Evolutionary conservation across 2,113 vertebrate species (phyloP).

Genomic region (Scomber scombrus): DNA sequence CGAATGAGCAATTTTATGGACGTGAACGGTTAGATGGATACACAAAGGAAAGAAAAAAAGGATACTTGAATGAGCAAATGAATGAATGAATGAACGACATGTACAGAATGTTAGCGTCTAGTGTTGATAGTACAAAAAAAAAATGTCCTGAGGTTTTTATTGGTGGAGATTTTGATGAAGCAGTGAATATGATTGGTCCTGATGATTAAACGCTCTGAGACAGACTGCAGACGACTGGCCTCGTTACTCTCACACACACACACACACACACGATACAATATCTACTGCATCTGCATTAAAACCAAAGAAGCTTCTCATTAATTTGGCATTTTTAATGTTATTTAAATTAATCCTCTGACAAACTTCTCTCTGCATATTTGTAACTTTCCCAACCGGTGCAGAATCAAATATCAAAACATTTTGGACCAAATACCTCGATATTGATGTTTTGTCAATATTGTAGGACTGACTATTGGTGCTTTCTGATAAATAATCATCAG

Average conservation of each 20-base stretch:
- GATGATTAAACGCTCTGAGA: conserved; percentile 79
- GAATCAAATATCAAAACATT: too few relatives aligned
- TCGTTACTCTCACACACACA: conserved; percentile 37
- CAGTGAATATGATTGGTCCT: conserved; percentile 65
- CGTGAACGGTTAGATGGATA: conserved; percentile 22
- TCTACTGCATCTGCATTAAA: background rate
- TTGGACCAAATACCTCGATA: too few relatives aligned
- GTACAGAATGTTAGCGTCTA: conserved; percentile 56
- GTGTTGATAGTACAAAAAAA: background rate
- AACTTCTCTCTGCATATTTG: too few relatives aligned
- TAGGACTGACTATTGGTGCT: too few relatives aligned
- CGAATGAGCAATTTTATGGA: conserved; percentile 34
- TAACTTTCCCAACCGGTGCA: too few relatives aligned
- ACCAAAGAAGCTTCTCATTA: background rate
- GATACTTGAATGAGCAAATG: conserved; percentile 28
- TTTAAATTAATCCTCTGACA: too few relatives aligned
- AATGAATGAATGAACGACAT: conserved; percentile 53
- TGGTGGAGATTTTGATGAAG: conserved; percentile 56
- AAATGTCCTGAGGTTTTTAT: conserved; percentile 62
- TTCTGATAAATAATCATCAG: too few relatives aligned
- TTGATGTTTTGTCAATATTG: too few relatives aligned
- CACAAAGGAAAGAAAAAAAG: conserved; percentile 7
- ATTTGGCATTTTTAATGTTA: background rate
- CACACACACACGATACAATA: background rate
- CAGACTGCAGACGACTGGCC: conserved; percentile 55